Percentiles rank a stretch among this genome's conserved stretches.
Conservation (phyloP, 2,797 vertebrate species). For the Antennarius maculatus region DNA sequence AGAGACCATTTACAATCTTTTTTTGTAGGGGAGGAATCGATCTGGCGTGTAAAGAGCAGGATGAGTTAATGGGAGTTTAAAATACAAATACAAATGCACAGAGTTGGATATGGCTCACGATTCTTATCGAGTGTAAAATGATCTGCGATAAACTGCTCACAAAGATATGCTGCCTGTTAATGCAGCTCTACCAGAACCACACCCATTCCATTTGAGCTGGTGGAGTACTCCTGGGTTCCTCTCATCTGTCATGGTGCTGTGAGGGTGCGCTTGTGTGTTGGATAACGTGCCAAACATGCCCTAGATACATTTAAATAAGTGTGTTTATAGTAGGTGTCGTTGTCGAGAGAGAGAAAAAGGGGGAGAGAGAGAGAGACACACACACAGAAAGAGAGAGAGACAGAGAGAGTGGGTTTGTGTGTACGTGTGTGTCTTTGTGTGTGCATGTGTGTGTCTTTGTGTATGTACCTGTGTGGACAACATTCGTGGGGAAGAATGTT, state of each 20-base stretch:
- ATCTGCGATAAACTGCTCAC: constrained; percentile 49
- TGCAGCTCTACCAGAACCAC: constrained; percentile 59
- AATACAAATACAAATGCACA: background rate
- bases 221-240: constrained; percentile 23
- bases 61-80: constrained; percentile 28
- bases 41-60: constrained; percentile 22
- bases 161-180: constrained; percentile 53
- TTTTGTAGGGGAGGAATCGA: constrained; percentile 31
- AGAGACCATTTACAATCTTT: constrained; percentile 53
- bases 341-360: constrained; percentile 24
- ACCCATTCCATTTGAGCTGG: constrained; percentile 56
- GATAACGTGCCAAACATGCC: constrained; percentile 42
- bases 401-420: background rate
- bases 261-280: constrained; percentile 23
- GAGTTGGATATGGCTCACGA: constrained; percentile 10
- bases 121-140: constrained; percentile 53
- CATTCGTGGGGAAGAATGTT: background rate
- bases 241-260: constrained; percentile 48
- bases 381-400: background rate
- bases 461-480: background rate
- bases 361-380: background rate
- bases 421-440: background rate
- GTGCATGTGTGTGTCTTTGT: background rate
- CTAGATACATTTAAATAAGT: constrained; percentile 68
- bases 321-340: constrained; percentile 53